Evolutionary conservation across 2,113 vertebrate species (phyloP).

Genomic region (Psammodynastes pulverulentus): DNA sequence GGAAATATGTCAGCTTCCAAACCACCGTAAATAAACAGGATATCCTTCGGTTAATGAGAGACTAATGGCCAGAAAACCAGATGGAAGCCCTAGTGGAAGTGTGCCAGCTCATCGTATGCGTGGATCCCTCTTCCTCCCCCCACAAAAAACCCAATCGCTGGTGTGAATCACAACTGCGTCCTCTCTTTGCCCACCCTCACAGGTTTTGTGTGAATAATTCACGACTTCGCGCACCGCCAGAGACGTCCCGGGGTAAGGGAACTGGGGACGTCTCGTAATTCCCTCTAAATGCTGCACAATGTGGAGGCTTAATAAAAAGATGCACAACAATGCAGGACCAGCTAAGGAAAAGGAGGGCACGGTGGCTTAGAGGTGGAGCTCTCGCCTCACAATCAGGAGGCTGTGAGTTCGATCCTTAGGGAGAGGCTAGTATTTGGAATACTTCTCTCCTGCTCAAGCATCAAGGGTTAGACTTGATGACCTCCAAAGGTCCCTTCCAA

Average conservation of each 20-base stretch:
- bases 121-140: neutral
- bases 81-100: neutral
- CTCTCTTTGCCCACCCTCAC: neutral
- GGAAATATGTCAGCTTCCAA: neutral
- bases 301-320: neutral
- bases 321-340: neutral
- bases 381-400: too few relatives aligned
- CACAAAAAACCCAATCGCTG: neutral
- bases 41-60: neutral
- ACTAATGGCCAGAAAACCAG: neutral
- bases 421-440: too few relatives aligned
- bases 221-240: neutral
- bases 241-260: neutral
- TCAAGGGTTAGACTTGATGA: too few relatives aligned
- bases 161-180: neutral
- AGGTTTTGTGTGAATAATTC: neutral
- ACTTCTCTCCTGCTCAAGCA: too few relatives aligned
- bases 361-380: too few relatives aligned
- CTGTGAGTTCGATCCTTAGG: too few relatives aligned
- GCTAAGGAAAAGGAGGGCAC: too few relatives aligned
- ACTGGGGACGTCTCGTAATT: rapidly evolving
- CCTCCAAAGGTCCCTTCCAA: too few relatives aligned
- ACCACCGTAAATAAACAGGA: neutral
- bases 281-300: neutral
- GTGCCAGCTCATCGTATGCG: neutral